Percentiles rank a stretch among this genome's conserved stretches.
These are phyloP conservation scores for Charanyca ferruginea DNA, from an alignment of 2,888 invertebrate genomes.

Conservation along the genomic window DNA sequence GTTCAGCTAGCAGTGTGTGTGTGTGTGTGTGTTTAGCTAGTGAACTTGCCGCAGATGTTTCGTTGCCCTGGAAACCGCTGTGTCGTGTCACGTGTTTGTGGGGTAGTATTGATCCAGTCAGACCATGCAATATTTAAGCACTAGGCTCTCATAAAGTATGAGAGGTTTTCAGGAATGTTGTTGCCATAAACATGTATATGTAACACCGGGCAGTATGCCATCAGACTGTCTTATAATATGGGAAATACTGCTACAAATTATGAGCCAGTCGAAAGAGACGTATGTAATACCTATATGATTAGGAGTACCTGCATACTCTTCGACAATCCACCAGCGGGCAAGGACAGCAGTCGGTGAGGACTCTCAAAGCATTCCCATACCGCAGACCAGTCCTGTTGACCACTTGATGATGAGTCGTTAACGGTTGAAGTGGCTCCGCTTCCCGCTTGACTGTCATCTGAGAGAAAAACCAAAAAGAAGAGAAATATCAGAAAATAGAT, in stretches of 20 bases:
- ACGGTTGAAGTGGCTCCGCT: constrained; percentile 86
- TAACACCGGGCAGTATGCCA: background rate
- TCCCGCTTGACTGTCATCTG: constrained; percentile 82
- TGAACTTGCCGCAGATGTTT: constrained; percentile 4
- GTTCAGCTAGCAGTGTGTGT: no score
- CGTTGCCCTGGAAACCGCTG: constrained; percentile 16
- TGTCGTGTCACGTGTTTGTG: constrained; percentile 6
- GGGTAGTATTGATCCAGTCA: constrained; percentile 40
- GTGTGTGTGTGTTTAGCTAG: background rate
- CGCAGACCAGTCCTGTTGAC: constrained; percentile 96
- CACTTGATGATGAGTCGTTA: constrained; percentile 88
- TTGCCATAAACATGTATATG: background rate
- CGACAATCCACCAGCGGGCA: constrained; percentile 93
- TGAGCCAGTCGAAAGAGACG: no score
- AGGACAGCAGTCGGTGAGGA: constrained; percentile 93
- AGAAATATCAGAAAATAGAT: background rate
- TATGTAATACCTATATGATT: no score
- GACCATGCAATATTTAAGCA: constrained; percentile 16
- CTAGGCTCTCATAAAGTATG: constrained; percentile 31
- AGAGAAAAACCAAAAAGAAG: background rate
- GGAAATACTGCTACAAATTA: no score
- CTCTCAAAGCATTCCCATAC: constrained; percentile 97
- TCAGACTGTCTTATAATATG: background rate
- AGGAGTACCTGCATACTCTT: constrained; percentile 93
- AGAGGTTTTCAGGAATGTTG: constrained; percentile 3